Evolutionary conservation across 2,797 vertebrate species (phyloP).

Genomic region (Euthynnus affinis): DNA sequence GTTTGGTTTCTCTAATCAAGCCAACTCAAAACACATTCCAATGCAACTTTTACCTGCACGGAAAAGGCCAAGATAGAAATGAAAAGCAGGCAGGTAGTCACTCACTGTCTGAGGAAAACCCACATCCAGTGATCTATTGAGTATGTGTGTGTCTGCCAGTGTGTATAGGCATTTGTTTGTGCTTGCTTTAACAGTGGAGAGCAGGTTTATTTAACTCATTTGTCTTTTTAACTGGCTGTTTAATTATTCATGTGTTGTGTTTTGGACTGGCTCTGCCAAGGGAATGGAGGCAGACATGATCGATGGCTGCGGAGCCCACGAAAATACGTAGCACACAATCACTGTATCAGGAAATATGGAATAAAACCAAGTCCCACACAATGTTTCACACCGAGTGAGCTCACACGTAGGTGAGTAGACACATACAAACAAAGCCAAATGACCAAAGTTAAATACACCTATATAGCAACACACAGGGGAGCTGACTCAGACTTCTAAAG

Average conservation of each 20-base stretch:
- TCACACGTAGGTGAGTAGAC: neutral
- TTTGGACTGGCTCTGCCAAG: constrained; percentile 59
- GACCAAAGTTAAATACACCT: neutral
- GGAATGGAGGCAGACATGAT: constrained; percentile 67
- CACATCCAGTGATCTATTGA: constrained; percentile 44
- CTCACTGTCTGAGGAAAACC: constrained; percentile 54
- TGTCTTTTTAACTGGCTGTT: constrained; percentile 82
- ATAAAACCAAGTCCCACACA: constrained; percentile 18
- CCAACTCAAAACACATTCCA: constrained; percentile 34
- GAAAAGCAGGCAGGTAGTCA: constrained; percentile 54
- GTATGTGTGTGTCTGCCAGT: constrained; percentile 25
- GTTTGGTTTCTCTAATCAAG: constrained; percentile 18
- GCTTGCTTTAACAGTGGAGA: constrained; percentile 46
- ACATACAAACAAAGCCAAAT: neutral
- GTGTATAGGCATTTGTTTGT: constrained; percentile 54
- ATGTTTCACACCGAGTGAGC: neutral
- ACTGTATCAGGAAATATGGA: constrained; percentile 27
- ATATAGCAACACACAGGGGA: neutral
- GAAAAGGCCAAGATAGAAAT: constrained; percentile 49
- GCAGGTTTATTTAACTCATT: constrained; percentile 81
- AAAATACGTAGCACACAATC: constrained; percentile 37
- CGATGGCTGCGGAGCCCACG: constrained; percentile 55
- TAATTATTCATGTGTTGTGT: constrained; percentile 83
- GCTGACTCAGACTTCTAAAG: constrained; percentile 11
- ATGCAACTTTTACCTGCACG: constrained; percentile 40